Base-by-base conservation (phyloP, 2,113 vertebrate species). In the Porphyrio hochstetteri region DNA sequence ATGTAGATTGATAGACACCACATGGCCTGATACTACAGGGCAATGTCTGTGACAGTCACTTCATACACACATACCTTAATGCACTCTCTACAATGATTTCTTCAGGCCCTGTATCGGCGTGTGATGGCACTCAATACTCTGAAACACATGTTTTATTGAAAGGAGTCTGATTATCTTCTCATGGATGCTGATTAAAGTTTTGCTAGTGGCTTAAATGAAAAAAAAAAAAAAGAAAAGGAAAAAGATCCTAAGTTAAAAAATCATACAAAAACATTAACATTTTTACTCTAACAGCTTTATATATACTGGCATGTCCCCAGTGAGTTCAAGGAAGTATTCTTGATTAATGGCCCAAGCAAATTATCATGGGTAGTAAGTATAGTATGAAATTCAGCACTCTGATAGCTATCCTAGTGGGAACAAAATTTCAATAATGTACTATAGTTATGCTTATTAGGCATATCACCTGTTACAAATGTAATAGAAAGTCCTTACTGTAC, bases 1-100 rank as follows among this genome's bases (percentile, higher is more conserved):
- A 63, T 72, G 67, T 50, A 72, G 76, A 87, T 38, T 92, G 96
- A 92, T 80, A 93, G 93, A 65, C 56, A 90, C 61, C 88, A 82
- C 93, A 64, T 70, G 81, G 53, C 31, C 74, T 79, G 75, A 56
- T 64, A 56, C 82, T 67, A 48, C 2, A 2, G 56, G 75, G 77
- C 74, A 75, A 38, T 63, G 60, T 24, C 65, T 92, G 76, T 90
- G 77, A 35, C 91, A 95, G 67, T 63, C 82, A 33, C 40, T 89
- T 90, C 61, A 36, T 65, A 40, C 27, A 76, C 50, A 53, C 64
- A 28, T 15, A 64, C 33, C 44, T 95, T 78, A 78, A 90, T 56
- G 50, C 28, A 25, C 35, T 71, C 75, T 44, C 67, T 60, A 21
- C 61, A 63, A 10, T 38, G 67, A 72, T 92, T 87, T 91, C 52